Evolutionary conservation across 2,888 invertebrate genomes (phyloP).

Genomic region (Chironomus tentans): DNA sequence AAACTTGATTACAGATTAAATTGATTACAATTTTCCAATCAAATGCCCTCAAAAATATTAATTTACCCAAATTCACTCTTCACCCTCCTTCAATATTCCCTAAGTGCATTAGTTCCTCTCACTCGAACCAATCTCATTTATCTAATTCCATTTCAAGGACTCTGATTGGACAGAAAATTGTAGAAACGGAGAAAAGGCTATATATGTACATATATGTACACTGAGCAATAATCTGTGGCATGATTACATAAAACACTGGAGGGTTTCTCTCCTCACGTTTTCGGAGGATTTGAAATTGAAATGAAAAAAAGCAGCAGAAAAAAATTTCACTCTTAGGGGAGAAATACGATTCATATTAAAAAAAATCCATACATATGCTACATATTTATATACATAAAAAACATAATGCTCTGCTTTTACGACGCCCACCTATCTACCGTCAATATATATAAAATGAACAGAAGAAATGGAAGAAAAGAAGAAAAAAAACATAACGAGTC

Average conservation of each 20-base stretch:
- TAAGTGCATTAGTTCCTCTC: no score
- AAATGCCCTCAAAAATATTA: no score
- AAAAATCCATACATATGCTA: neutral
- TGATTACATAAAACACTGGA: neutral
- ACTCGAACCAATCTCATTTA: neutral
- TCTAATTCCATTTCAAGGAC: constrained; percentile 4
- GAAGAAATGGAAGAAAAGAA: neutral
- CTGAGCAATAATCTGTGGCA: no score
- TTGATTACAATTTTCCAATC: no score
- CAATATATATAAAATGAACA: neutral
- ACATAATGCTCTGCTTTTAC: neutral
- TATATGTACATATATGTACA: no score
- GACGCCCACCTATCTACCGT: neutral
- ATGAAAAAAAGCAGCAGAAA: neutral
- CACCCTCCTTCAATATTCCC: no score
- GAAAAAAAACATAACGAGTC: neutral
- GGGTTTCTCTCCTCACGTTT: neutral
- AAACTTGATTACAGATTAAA: no score
- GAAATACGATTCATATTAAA: neutral
- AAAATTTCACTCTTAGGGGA: neutral
- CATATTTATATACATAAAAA: neutral
- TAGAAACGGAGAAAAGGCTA: no score
- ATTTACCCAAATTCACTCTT: no score
- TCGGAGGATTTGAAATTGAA: neutral
- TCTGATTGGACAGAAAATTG: constrained; percentile 10